phyloP scores from a whole-genome alignment of 1,140 invertebrate species.

The Stegodyphus dumicola region DNA sequence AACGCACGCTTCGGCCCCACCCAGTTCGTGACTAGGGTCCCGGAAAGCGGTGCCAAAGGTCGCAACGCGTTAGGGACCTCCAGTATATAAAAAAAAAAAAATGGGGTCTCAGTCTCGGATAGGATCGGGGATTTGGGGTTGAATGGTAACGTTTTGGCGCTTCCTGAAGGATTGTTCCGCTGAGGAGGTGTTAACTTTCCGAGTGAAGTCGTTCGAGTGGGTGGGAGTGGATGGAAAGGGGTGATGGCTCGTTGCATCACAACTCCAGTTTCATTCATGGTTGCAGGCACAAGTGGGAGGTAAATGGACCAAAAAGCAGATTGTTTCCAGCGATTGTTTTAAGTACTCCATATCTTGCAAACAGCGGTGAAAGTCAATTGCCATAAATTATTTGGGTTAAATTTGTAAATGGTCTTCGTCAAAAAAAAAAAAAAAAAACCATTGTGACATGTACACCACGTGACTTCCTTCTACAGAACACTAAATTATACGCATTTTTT shows the following conservation, averaged over 20 bases:
- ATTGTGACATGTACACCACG: too few relatives aligned
- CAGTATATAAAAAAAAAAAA: slow-evolving; percentile 40
- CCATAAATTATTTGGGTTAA: too few relatives aligned
- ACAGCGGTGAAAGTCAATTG: too few relatives aligned
- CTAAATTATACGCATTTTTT: too few relatives aligned
- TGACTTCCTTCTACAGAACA: too few relatives aligned
- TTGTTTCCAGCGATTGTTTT: background rate
- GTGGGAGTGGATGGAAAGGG: background rate
- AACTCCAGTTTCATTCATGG: too few relatives aligned
- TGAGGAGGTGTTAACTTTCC: slow-evolving; percentile 7
- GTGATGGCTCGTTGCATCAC: background rate
- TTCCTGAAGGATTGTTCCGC: slow-evolving; percentile 21
- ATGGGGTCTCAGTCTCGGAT: slow-evolving; percentile 15
- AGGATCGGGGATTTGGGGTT: slow-evolving; percentile 23
- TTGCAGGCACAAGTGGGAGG: background rate
- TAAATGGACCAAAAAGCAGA: background rate
- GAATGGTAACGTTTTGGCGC: slow-evolving; percentile 9
- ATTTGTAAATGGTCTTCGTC: too few relatives aligned
- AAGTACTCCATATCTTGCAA: background rate
- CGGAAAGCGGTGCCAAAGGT: slow-evolving; percentile 32
- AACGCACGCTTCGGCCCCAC: slow-evolving; percentile 44
- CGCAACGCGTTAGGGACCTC: slow-evolving; percentile 6
- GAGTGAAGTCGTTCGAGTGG: background rate
- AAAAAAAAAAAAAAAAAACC: too few relatives aligned
- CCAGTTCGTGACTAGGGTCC: slow-evolving; percentile 44